Base-by-base conservation (phyloP, 2,888 invertebrate species). In the Meganola albula region DNA sequence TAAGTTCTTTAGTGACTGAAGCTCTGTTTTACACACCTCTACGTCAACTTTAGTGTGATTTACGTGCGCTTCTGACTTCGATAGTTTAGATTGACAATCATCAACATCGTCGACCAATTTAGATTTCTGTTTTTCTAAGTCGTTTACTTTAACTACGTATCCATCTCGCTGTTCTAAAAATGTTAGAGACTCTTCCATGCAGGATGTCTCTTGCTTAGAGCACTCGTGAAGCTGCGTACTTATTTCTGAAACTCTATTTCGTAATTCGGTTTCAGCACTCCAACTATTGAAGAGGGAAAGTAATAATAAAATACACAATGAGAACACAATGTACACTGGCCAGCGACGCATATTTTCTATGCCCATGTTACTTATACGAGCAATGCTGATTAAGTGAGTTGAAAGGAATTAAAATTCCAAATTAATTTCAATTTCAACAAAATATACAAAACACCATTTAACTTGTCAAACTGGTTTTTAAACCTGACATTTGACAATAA, bases 331-430 rank as follows among this genome's bases (percentile, higher is more conserved):
- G 40, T 82, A 84, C 72, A 80, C 75, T 13, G 84, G 85, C 84
- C 84, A 84, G 36, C 84, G 84, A 67, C 84, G 83, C 84, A 84
- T 83, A 60, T 78, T 85, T 73, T 84, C 85, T 51, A 85, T 72
- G 54, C 85, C 84, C 84, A 85, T 85, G 58, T 55, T 72, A 49
- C 35, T 46, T 22, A 26, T 21, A 24, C 21, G 27, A n/a, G n/a
- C n/a, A n/a, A n/a, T n/a, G n/a, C n/a, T n/a, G n/a, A n/a, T n/a
- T n/a, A n/a, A n/a, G n/a, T n/a, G n/a, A n/a, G n/a, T n/a, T n/a
- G n/a, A n/a, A n/a, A n/a, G n/a, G n/a, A n/a, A n/a, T n/a, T n/a
- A n/a, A n/a, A n/a, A n/a, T n/a, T n/a, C n/a, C n/a, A n/a, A n/a
- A n/a, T n/a, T n/a, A n/a, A n/a, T n/a, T n/a, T n/a, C n/a, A n/a